These are phyloP conservation scores for Poliocrania exsul DNA, from an alignment of 2,797 vertebrate species.

Conservation along the genomic window DNA sequence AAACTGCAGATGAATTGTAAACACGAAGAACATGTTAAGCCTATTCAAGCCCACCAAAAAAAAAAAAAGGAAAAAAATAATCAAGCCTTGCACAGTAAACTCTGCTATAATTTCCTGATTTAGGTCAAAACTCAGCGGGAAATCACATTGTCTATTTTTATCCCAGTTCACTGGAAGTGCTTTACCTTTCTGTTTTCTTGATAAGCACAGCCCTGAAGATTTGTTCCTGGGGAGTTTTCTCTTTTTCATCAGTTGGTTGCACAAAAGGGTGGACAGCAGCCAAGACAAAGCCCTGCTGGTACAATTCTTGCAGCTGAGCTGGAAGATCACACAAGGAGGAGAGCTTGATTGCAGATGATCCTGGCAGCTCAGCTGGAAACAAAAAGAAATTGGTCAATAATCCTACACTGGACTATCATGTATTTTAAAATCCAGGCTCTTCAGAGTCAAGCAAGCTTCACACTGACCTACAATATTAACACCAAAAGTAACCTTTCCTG, in stretches of 20 bases:
- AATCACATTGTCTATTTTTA: slow-evolving; percentile 70
- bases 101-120: slow-evolving; percentile 65
- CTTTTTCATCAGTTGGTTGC: slow-evolving; percentile 85
- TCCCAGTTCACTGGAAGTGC: slow-evolving; percentile 48
- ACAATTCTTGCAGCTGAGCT: slow-evolving; percentile 90
- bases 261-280: slow-evolving; percentile 93
- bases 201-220: slow-evolving; percentile 94
- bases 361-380: slow-evolving; percentile 81
- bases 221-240: slow-evolving; percentile 87
- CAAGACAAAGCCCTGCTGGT: slow-evolving; percentile 93
- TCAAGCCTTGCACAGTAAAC: slow-evolving; percentile 53
- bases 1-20: slow-evolving; percentile 64
- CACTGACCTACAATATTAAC: neutral
- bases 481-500: neutral
- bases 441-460: slow-evolving; percentile 23
- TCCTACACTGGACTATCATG: neutral
- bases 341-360: slow-evolving; percentile 89
- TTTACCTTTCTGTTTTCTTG: slow-evolving; percentile 90
- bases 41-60: slow-evolving; percentile 10
- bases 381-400: slow-evolving; percentile 58
- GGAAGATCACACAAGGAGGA: slow-evolving; percentile 92
- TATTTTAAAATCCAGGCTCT: slow-evolving; percentile 29
- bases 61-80: neutral
- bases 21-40: slow-evolving; percentile 54
- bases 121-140: slow-evolving; percentile 68